phyloP scores from a whole-genome alignment of 1,140 invertebrate species.

The Acromyrmex heyeri region DNA sequence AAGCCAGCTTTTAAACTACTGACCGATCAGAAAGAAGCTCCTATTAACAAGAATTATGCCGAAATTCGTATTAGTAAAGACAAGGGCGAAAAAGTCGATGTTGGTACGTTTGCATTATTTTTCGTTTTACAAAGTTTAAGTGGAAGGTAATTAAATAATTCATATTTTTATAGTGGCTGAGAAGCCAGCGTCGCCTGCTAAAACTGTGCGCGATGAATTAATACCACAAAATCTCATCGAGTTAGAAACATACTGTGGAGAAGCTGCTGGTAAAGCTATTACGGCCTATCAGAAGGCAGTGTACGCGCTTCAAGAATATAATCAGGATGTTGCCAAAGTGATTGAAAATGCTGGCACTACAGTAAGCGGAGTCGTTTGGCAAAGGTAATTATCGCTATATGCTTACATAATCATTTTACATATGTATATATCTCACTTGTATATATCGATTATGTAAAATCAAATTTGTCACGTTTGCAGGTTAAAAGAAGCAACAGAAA shows the following conservation, averaged over 20 bases:
- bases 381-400: conserved; percentile 79
- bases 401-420: conserved; percentile 1
- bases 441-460: conserved; percentile 22
- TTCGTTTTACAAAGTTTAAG: background rate
- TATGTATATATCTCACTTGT: background rate
- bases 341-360: conserved; percentile 87
- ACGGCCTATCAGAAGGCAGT: conserved; percentile 87
- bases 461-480: conserved; percentile 72
- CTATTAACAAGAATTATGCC: conserved; percentile 76
- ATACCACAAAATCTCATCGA: conserved; percentile 86
- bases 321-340: conserved; percentile 88
- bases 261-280: conserved; percentile 87
- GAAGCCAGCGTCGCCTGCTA: conserved; percentile 72
- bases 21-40: conserved; percentile 75
- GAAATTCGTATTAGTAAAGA: conserved; percentile 84
- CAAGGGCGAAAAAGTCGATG: conserved; percentile 79
- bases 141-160: background rate
- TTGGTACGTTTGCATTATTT: conserved; percentile 79
- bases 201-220: conserved; percentile 72
- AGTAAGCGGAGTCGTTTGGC: conserved; percentile 86
- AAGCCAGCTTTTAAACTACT: conserved; percentile 82
- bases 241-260: conserved; percentile 87
- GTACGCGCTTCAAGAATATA: conserved; percentile 87
- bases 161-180: conserved; percentile 73
- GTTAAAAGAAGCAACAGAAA: conserved; percentile 88